Evolutionary conservation across 2,797 vertebrate genomes (phyloP), one percentile per base, ranked within the genome.

Genomic region (Rhinichthys osculus): DNA sequence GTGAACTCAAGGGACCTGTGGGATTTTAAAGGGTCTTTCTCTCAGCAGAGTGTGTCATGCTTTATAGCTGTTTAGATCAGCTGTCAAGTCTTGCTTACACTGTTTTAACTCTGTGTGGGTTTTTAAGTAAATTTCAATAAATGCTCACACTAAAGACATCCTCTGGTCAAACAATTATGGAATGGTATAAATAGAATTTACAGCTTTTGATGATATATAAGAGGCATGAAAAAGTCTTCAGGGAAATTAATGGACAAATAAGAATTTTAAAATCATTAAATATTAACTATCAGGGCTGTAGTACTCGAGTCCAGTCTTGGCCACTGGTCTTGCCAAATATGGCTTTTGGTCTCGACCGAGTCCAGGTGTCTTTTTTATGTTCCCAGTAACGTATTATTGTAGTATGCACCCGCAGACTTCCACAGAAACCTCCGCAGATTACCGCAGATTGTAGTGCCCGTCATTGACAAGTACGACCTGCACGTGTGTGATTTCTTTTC

Each of bases 1-100:
- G 76, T 72, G 40, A 79, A 71, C 67, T 72, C 64, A 44, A 52
- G 72, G 44, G 59, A 69, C 74, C 70, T 30, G 10, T 33, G 82
- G 71, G 82, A 83, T 16, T 72, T 8, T 27, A 30, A 83, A 42
- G 82, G 72, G 72, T 84, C 83, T 70, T 84, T 78, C 73, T 50
- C 64, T 33, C 35, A 57, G 11, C 47, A 84, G 23, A 42, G 54
- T 78, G 44, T 50, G 73, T 69, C 73, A 57, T 84, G 83, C 10
- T 84, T 84, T 84, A 78, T 57, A 72, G 52, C 57, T 0, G 76
- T 85, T 79, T 62, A 72, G 66, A 79, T 70, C 35, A 59, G 67
- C 19, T 35, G 77, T 85, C 66, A 40, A 42, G 52, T n/a, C 54
- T 72, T 64, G 52, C 27, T 72, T 47, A 59, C 35, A 44, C n/a